Base-by-base conservation (phyloP, 2,113 vertebrate genomes). In the Panthera leo region DNA sequence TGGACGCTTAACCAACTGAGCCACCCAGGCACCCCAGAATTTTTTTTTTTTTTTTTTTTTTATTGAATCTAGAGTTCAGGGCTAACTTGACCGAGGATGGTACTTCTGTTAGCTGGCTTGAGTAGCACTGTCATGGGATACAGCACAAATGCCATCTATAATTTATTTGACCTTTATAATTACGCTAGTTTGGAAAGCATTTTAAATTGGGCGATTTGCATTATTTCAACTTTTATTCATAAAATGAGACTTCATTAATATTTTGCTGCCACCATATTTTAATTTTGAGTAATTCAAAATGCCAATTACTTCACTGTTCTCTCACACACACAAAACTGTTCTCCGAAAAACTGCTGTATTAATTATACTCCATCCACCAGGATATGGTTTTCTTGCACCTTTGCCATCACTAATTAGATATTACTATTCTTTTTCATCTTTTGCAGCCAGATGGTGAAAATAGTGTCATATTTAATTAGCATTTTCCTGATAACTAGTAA, bases 201-300 rank as follows among this genome's bases (percentile, higher is more conserved):
- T 73, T 73, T 29, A 73, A 67, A 18, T 48, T 73, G 65, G n/a
- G 27, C 4, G 18, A 39, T 45, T 91, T 53, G 31, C 5, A 65
- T 93, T 82, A 95, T 91, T 95, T 73, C 53, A 71, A 68, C 7
- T 4, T 96, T 79, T 48, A 9, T 71, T 61, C 51, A 39, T 73
- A 93, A 93, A 84, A 88, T 67, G 45, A 84, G 61, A 67, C 65
- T 93, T 71, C 36, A 51, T 95, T 93, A 91, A 84, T 91, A 91
- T 88, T 91, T 96, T 88, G 55, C 51, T 91, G 21, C 80, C 63
- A 71, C 14, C 71, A 9, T 97, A 78, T 95, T 92, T 95, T 14
- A 75, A 5, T 61, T 65, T 45, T 58, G 51, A 73, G 25, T 83
- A 78, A 61, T 61, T 61, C 58, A 23, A 6, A 71, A 86, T 89